Evolutionary conservation across 2,797 vertebrate genomes (phyloP).

Genomic region (Peromyscus nudipes): DNA sequence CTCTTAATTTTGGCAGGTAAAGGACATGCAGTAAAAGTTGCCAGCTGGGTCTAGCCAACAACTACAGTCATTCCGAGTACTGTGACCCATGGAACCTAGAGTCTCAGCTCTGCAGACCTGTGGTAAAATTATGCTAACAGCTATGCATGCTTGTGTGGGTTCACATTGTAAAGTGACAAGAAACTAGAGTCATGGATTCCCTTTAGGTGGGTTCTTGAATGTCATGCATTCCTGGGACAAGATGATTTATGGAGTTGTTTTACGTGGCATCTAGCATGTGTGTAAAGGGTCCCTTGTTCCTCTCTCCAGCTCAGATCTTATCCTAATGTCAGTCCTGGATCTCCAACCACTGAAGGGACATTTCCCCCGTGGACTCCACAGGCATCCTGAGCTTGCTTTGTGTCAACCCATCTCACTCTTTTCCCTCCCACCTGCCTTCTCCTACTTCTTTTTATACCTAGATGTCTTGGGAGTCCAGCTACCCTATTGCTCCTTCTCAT

Average conservation of each 20-base stretch:
- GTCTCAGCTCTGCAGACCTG: slow-evolving; percentile 58
- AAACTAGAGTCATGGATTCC: background rate
- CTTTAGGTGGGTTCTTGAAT: background rate
- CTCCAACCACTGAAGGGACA: background rate
- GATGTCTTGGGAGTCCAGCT: background rate
- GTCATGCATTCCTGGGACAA: background rate
- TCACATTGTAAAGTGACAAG: slow-evolving; percentile 47
- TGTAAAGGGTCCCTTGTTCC: background rate
- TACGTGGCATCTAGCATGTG: background rate
- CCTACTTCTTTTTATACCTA: background rate
- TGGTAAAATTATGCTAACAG: slow-evolving; percentile 70
- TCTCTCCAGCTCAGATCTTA: background rate
- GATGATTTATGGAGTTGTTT: background rate
- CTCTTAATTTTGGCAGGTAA: slow-evolving; percentile 85
- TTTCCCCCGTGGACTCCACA: background rate
- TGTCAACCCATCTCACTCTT: background rate
- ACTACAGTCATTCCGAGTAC: slow-evolving; percentile 82
- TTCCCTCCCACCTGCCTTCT: background rate
- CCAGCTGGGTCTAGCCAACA: slow-evolving; percentile 83
- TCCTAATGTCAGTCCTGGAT: background rate
- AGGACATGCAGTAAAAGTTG: slow-evolving; percentile 85
- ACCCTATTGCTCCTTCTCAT: background rate
- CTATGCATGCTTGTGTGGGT: slow-evolving; percentile 22
- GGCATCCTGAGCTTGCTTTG: background rate
- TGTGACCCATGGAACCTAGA: slow-evolving; percentile 81